These are phyloP conservation scores for Nemotelus nigrinus DNA, from an alignment of 2,888 invertebrate genomes.

Conservation along the genomic window DNA sequence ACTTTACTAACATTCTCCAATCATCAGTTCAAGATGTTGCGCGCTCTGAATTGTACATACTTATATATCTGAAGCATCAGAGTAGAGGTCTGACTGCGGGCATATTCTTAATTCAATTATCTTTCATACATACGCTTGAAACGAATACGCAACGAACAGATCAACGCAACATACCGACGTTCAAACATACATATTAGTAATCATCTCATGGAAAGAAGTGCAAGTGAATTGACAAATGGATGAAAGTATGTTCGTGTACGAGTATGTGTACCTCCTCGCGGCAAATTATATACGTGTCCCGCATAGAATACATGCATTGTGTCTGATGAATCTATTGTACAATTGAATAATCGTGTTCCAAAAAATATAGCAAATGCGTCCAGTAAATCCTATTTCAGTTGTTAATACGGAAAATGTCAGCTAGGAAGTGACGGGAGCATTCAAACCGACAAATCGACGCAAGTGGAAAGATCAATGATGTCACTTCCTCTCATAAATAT, in stretches of 20 bases:
- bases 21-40: slow-evolving; percentile 45
- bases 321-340: not conserved
- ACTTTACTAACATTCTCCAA: slow-evolving; percentile 42
- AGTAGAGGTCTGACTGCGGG: slow-evolving; percentile 12
- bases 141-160: slow-evolving; percentile 38
- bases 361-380: not conserved
- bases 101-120: slow-evolving; percentile 45
- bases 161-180: slow-evolving; percentile 4
- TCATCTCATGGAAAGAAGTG: slow-evolving; percentile 21
- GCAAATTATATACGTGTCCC: not conserved
- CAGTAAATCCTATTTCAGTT: slow-evolving; percentile 1
- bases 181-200: not conserved
- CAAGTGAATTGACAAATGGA: not conserved
- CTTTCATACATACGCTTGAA: not conserved
- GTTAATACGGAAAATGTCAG: not conserved
- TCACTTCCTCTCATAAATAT: slow-evolving; percentile 46
- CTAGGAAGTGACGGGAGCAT: slow-evolving; percentile 5
- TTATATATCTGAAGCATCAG: not conserved
- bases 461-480: slow-evolving; percentile 15
- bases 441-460: not conserved
- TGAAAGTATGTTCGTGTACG: not conserved
- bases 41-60: slow-evolving; percentile 28
- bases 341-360: slow-evolving; percentile 29
- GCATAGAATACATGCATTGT: slow-evolving; percentile 1
- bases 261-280: not conserved